Evolutionary conservation across 2,888 invertebrate species (phyloP), one percentile per base, ranked within the genome.

Genomic region (Drosophila borealis): DNA sequence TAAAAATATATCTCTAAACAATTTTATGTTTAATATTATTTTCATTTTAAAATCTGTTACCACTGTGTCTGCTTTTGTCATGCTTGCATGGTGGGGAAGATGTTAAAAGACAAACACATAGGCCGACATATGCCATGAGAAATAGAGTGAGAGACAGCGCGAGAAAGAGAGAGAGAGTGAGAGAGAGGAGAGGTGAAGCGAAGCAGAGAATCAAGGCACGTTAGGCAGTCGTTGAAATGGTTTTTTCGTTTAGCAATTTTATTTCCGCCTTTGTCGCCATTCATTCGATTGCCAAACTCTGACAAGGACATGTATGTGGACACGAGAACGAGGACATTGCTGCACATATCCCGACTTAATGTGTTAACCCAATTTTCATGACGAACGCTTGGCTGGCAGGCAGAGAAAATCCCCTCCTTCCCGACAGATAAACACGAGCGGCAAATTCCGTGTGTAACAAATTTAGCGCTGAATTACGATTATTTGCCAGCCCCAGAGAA

Each of bases 261-360:
- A 88, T 84, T 83, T 83, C 86, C 83, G 82, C 74, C 86, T 88
- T 85, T 83, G 88, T 83, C 85, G 88, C 83, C 74, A 78, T 84
- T 78, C 70, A 76, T 80, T 85, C 88, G 78, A 86, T 80, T 88
- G 78, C 85, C 74, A 85, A 70, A 60, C 67, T 42, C 46, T 51
- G 55, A 80, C 74, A 70, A 65, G 65, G 50, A 60, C 39, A 44
- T 21, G 49, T 33, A 53, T 36, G 46, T 25, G 65, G 63, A 66
- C 44, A n/a, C 34, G 34, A 46, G 37, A 29, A 29, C 42, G 36
- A 54, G 62, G 45, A 54, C 46, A 67, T 54, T 42, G 62, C 63
- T 41, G 59, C 59, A 74, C 48, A 49, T 60, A 53, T 51, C 51
- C 53, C 41, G 37, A 59, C 70, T 71, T 71, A 85, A 83, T 88